These are phyloP conservation scores for Ophion ellenae DNA, from an alignment of 2,888 invertebrate species.

Conservation along the genomic window DNA sequence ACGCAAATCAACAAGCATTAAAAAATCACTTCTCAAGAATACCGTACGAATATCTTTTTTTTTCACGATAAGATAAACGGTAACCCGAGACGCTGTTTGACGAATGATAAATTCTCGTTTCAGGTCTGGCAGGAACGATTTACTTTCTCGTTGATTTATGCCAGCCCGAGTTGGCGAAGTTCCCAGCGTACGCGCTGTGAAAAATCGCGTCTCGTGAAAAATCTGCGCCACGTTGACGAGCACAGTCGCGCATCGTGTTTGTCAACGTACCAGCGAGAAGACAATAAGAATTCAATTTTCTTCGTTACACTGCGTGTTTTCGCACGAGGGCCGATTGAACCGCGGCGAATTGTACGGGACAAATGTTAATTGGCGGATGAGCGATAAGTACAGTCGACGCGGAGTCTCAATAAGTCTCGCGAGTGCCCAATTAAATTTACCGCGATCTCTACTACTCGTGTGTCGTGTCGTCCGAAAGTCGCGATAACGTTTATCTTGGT, in stretches of 20 bases:
- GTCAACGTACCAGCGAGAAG: background rate
- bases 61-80: constrained; percentile 31
- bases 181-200: constrained; percentile 89
- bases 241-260: background rate
- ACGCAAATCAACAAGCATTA: too few relatives aligned
- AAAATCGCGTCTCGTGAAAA: constrained; percentile 17
- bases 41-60: background rate
- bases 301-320: background rate
- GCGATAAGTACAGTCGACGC: constrained; percentile 25
- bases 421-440: constrained; percentile 21
- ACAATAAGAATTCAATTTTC: background rate
- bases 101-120: constrained; percentile 66
- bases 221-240: constrained; percentile 6
- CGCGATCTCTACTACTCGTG: background rate
- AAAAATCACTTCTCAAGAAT: too few relatives aligned
- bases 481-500: background rate
- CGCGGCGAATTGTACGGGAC: background rate
- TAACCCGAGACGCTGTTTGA: constrained; percentile 53
- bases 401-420: constrained; percentile 10
- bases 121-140: constrained; percentile 89
- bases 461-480: background rate
- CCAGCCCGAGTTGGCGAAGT: constrained; percentile 87
- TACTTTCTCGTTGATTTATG: constrained; percentile 90
- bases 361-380: constrained; percentile 36
- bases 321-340: background rate